A percentile compares a stretch with the other conserved stretches of the same genome.
phyloP scores from a whole-genome alignment of 2,797 vertebrate genomes.

The Gobio occitaniae region DNA sequence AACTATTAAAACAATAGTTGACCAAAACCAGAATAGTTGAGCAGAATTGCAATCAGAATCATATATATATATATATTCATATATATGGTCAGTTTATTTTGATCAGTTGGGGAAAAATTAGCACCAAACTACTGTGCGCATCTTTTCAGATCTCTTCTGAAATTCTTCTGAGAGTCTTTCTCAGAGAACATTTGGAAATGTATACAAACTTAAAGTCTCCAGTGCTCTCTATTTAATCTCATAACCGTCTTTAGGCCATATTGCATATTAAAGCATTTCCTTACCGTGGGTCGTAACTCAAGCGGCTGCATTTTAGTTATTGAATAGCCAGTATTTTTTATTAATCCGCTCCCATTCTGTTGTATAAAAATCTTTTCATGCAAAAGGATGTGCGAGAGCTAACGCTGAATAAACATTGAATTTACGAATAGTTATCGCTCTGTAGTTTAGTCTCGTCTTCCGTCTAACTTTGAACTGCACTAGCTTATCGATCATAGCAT shows the following conservation, averaged over 20 bases:
- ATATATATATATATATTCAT: too few species aligned
- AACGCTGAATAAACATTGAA: constrained; percentile 15
- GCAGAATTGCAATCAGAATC: not conserved
- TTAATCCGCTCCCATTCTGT: constrained; percentile 3
- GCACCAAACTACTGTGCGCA: not conserved
- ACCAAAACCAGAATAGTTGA: not conserved
- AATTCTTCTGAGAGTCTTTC: not conserved
- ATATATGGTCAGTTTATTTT: not conserved
- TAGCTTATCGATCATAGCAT: constrained; percentile 32
- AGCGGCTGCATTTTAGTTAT: not conserved
- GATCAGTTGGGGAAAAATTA: not conserved
- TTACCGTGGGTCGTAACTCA: not conserved
- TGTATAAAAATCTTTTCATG: constrained; percentile 26
- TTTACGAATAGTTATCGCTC: not conserved
- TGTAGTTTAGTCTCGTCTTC: not conserved
- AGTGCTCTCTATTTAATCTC: not conserved
- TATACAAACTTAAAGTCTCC: not conserved
- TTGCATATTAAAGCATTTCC: not conserved
- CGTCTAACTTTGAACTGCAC: constrained; percentile 28
- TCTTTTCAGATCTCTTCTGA: not conserved
- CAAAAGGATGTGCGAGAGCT: not conserved
- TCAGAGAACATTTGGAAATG: not conserved
- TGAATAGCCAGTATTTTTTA: constrained; percentile 31
- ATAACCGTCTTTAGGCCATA: not conserved
- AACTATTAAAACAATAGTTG: not conserved